Evolutionary conservation across 2,797 vertebrate genomes (phyloP), one percentile per base, ranked within the genome.

Genomic region (Sardinella longiceps): DNA sequence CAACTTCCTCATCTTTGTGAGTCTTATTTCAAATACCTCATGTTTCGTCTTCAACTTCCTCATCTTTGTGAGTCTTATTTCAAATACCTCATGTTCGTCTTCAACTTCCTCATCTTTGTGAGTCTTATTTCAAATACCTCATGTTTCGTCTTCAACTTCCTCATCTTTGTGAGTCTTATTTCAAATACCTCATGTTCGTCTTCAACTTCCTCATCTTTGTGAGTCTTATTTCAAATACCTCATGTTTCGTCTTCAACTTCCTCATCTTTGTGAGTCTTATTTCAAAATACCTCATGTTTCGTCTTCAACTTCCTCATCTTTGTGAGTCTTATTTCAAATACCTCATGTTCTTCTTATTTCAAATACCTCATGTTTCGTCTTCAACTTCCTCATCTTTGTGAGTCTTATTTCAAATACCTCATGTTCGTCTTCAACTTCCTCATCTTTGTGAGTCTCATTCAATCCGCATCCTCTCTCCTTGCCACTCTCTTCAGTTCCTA

Each of bases 401-500:
- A n/a, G n/a, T n/a, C n/a, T n/a, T n/a, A n/a, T n/a, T n/a, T 98
- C 94, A 98, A 98, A 92, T 97, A 97, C 89, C 95, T 98, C 93
- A 98, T 98, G 97, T 97, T 98, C 88, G 95, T 98, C 93, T 98
- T 98, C 94, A 98, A 98, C 92, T 97, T 98, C 94, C 96, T 98
- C 90, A 97, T 99, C 89, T 98, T 97, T 91, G 97, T 99, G 92
- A 98, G 98, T 98, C 93, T 90, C 90, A 88, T 80, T 85, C 85
- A 58, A 83, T 84, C 50, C n/a, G 28, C 11, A 4, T 12, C 18
- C 20, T 25, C 58, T 14, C 39, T 53, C 28, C 7, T 9, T 18
- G 18, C 28, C 51, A 37, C 51, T 66, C 60, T 33, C 60, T 30
- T n/a, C n/a, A n/a, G n/a, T n/a, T n/a, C n/a, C n/a, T n/a, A n/a